Evolutionary conservation across 2,888 invertebrate species (phyloP), one percentile per base, ranked within the genome.

Genomic region (Tromatobia lineatoria): DNA sequence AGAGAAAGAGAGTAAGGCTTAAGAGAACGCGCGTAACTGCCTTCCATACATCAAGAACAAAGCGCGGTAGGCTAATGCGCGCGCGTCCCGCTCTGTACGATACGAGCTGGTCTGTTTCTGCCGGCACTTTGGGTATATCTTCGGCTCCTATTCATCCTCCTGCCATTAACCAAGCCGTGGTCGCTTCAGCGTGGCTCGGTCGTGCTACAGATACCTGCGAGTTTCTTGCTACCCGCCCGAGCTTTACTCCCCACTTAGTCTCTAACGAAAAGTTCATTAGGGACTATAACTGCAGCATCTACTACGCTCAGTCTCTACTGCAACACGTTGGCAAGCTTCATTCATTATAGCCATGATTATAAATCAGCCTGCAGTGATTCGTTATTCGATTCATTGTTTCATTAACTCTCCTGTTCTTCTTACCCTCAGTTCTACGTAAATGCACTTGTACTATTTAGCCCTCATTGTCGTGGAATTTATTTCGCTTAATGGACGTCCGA

Each of bases 1-100:
- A 77, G 59, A 69, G 73, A 71, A 67, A 47, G 66, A 77, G 81
- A 67, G 57, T 52, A 67, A 61, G 71, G 77, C 74, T 85, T 64
- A 80, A 79, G 74, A 78, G 75, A 81, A 87, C 80, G 82, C 87
- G 87, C 87, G 90, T 90, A 90, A 90, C 88, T 88, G 89, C 88
- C 80, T 78, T 88, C 88, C 87, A 88, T 90, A 89, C 87, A 89
- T 90, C 90, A 89, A 89, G 89, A 91, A 91, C 90, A 91, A 91
- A 91, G 88, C 89, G 87, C 87, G 88, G 87, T 87, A 87, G 87
- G 89, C 88, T 90, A 90, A 90, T 90, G 88, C 89, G 87, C 86
- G 34, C 85, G 80, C 80, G 86, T 74, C 80, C 78, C 25, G 83
- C 45, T 85, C 77, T 83, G 83, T 85, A 64, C 77, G 86, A 85